Evolutionary conservation across 2,797 vertebrate genomes (phyloP), one percentile per base, ranked within the genome.

Genomic region (Coilia nasus): DNA sequence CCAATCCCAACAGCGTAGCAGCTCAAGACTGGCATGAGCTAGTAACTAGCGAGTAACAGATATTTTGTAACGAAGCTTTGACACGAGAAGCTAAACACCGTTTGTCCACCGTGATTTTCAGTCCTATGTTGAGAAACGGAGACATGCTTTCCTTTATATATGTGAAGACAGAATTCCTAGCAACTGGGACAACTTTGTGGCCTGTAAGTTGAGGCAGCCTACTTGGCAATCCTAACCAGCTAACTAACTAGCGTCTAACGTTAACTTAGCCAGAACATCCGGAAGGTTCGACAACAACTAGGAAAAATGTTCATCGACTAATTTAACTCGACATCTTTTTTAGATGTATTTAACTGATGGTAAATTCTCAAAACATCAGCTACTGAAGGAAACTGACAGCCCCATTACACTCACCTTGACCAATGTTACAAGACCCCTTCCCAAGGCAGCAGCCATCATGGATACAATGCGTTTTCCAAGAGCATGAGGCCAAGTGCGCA

Each of bases 361-460:
- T 59, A 82, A 23, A 56, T 19, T 56, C 12, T 56, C 28, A 19
- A n/a, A n/a, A 82, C 31, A 15, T 57, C 3, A 50, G 28, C 5
- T 15, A 57, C 2, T 25, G 0, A 60, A 19, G 1, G 14, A 21
- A 47, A n/a, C 62, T 41, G 6, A 81, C 47, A 9, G 10, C 44
- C 28, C 17, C 46, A 44, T 0, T 0, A 0, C 11, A 88, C 95
- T 96, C 91, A 96, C 95, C 95, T 96, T 96, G 92, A 90, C 90
- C 93, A 96, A 91, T 90, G 94, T 93, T 93, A 92, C 84, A 3
- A 95, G 5, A 56, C 89, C 94, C 83, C 93, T 85, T 87, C 94
- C 93, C 88, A 95, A 84, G 86, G 90, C 88, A 87, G 93, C 93
- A 88, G 95, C 95, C 95, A 96, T 96, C 44, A 83, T 94, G 83